Conservation (phyloP, 2,113 vertebrate species). For the Sciurus niger region DNA sequence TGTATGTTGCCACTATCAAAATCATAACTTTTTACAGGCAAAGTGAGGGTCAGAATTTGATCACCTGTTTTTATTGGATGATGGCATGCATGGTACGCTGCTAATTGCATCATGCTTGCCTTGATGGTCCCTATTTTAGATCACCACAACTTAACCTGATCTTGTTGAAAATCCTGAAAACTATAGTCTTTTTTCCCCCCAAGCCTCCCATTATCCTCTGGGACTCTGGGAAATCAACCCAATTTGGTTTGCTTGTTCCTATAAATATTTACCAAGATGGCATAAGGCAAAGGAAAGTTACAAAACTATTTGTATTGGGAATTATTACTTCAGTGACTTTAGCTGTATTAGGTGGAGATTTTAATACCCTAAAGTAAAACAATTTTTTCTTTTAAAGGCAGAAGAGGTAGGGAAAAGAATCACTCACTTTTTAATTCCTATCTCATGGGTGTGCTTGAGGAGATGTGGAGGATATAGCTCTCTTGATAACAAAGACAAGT, state of each 20-base stretch:
- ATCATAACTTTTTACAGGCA: neutral
- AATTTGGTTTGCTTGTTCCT: conserved; percentile 9
- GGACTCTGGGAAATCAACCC: neutral
- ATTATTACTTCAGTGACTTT: neutral
- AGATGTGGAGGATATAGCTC: neutral
- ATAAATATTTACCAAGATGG: conserved; percentile 59
- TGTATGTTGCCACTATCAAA: neutral
- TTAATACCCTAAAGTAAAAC: neutral
- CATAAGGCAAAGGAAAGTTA: conserved; percentile 24
- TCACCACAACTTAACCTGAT: neutral
- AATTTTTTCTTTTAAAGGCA: neutral
- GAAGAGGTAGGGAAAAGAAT: neutral
- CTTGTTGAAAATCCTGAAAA: conserved; percentile 30
- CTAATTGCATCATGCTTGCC: neutral
- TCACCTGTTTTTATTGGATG: neutral
- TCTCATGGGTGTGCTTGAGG: neutral
- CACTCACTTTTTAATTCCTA: neutral
- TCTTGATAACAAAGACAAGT: neutral
- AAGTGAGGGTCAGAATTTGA: neutral
- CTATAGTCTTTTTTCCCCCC: neutral
- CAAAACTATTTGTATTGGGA: neutral
- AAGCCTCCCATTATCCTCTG: neutral
- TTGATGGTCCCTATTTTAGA: neutral
- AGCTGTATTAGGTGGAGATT: neutral
- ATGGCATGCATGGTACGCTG: neutral